Evolutionary conservation across 2,888 invertebrate species (phyloP).

Genomic region (Girardia tigrina): DNA sequence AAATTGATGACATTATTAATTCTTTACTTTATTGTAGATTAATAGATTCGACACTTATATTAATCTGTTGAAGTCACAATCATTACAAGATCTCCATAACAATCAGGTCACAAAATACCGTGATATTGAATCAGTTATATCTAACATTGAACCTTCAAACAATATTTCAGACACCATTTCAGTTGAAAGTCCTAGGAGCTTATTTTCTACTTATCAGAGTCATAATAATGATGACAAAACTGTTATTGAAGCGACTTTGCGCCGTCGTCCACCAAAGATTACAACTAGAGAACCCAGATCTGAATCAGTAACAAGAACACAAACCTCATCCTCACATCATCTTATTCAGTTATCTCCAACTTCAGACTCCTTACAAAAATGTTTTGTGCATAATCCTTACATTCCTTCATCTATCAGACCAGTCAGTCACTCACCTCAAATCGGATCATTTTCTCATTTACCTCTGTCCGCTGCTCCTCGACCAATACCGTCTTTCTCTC

Average conservation of each 20-base stretch:
- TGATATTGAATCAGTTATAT: neutral
- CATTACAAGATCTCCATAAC: constrained; percentile 19
- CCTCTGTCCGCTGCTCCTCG: neutral
- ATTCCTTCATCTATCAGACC: neutral
- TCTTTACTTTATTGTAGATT: neutral
- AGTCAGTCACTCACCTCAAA: constrained; percentile 11
- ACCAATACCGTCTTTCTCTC: constrained; percentile 11
- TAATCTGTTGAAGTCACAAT: neutral
- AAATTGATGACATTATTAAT: no score
- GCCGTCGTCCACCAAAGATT: neutral
- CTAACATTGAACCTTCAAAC: neutral
- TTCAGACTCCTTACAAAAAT: constrained; percentile 1
- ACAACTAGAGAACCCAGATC: neutral
- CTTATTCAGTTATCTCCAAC: neutral
- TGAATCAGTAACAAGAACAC: neutral
- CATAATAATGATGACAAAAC: neutral
- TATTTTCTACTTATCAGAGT: neutral
- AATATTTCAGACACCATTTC: neutral
- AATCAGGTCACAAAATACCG: neutral
- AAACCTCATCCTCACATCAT: neutral
- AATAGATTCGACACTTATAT: constrained; percentile 4
- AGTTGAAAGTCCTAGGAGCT: neutral
- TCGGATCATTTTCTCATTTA: neutral
- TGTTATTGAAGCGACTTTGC: neutral
- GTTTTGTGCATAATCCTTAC: constrained; percentile 8